Conservation (phyloP, 2,888 invertebrate genomes). For the Chymomyza amoena region DNA sequence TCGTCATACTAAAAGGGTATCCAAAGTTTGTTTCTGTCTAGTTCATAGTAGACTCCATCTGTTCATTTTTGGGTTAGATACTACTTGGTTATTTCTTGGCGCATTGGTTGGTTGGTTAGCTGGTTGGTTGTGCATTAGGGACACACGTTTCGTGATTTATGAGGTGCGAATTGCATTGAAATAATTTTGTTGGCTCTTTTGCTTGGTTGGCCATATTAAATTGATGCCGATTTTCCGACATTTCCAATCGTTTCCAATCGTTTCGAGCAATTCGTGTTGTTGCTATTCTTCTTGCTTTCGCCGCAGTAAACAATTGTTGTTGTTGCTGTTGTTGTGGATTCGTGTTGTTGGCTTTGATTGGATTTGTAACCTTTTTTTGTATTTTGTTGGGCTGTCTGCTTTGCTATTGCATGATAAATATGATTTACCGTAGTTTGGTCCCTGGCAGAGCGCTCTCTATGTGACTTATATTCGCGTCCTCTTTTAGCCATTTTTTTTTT, state of each 20-base stretch:
- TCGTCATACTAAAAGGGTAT: not conserved
- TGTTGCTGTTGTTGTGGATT: not conserved
- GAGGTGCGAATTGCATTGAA: conserved; percentile 78
- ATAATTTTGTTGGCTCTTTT: conserved; percentile 53
- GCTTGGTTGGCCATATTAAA: conserved; percentile 55
- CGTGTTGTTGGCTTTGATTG: not conserved
- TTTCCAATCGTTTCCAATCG: conserved; percentile 27
- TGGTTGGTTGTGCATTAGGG: conserved; percentile 68
- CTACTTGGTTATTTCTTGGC: not conserved
- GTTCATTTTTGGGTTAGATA: conserved; percentile 15
- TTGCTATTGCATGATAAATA: conserved; percentile 44
- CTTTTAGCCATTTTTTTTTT: conserved; percentile 1
- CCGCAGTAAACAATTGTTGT: not conserved
- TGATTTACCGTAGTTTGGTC: conserved; percentile 28
- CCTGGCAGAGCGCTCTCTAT: conserved; percentile 47
- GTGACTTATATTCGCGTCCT: conserved; percentile 23
- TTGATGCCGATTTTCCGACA: conserved; percentile 62
- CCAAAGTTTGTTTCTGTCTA: not conserved
- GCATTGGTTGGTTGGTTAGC: conserved; percentile 7
- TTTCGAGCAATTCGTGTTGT: not conserved
- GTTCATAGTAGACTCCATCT: not conserved
- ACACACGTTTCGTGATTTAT: conserved; percentile 79
- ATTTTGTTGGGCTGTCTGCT: not conserved
- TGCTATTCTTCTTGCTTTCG: conserved; percentile 20
- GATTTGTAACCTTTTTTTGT: not conserved